Conservation (phyloP, 2,888 invertebrate species). For the Autographa gamma region DNA sequence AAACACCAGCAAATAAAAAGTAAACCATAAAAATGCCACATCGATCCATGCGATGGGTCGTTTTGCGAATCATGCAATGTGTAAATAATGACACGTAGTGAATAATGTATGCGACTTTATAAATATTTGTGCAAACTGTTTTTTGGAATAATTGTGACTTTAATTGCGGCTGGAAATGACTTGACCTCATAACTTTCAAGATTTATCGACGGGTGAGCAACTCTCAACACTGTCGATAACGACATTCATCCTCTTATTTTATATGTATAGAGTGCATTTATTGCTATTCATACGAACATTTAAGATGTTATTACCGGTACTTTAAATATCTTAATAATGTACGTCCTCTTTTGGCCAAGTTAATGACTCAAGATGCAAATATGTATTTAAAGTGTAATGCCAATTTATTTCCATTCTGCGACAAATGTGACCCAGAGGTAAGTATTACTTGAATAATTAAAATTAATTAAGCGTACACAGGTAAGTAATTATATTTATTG, state of each 20-base stretch:
- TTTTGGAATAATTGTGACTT: constrained; percentile 53
- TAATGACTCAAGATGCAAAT: neutral
- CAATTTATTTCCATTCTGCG: neutral
- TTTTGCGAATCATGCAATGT: constrained; percentile 67
- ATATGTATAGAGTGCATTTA: neutral
- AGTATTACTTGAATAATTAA: neutral
- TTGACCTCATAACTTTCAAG: constrained; percentile 59
- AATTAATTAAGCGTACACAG: neutral
- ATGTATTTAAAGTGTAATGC: neutral
- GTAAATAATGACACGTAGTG: constrained; percentile 66
- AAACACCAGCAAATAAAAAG: constrained; percentile 64
- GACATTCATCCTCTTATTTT: constrained; percentile 12
- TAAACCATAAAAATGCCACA: constrained; percentile 64
- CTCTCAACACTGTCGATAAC: constrained; percentile 29
- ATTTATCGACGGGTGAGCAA: constrained; percentile 46
- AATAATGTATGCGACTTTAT: constrained; percentile 57
- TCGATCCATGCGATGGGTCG: constrained; percentile 73
- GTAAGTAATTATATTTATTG: neutral
- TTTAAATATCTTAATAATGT: constrained; percentile 3
- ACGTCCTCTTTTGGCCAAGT: constrained; percentile 1
- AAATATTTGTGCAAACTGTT: constrained; percentile 56
- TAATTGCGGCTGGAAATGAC: constrained; percentile 56
- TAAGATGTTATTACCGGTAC: neutral
- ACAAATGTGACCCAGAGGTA: neutral
- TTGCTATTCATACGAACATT: neutral